These are phyloP conservation scores for Miniopterus natalensis DNA, from an alignment of 2,113 vertebrate species.

Conservation along the genomic window DNA sequence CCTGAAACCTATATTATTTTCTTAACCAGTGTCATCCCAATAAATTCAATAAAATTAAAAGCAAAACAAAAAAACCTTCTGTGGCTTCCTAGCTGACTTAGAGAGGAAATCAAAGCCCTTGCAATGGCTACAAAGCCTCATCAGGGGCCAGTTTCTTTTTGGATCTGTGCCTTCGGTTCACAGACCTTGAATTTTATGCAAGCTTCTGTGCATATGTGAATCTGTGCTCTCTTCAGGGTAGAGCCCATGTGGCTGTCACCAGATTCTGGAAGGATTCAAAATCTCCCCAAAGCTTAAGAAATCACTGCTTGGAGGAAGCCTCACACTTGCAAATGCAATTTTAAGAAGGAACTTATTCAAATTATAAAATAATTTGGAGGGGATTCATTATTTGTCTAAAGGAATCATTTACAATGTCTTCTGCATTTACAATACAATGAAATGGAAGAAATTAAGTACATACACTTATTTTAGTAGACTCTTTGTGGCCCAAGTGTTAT, in stretches of 20 bases:
- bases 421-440: slow-evolving; percentile 19
- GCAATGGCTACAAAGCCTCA: not conserved
- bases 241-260: not conserved
- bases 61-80: not conserved
- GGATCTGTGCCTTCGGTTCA: slow-evolving; percentile 14
- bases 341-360: slow-evolving; percentile 61
- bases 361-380: slow-evolving; percentile 51
- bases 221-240: not conserved
- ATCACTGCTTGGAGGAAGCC: not conserved
- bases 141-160: not conserved
- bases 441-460: slow-evolving; percentile 1
- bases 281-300: slow-evolving; percentile 42
- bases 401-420: slow-evolving; percentile 46
- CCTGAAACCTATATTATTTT: not conserved
- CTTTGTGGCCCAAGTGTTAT: not conserved
- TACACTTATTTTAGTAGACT: slow-evolving; percentile 28
- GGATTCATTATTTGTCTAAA: slow-evolving; percentile 39
- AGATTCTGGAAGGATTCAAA: slow-evolving; percentile 8
- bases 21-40: not conserved
- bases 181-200: not conserved
- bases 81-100: not conserved
- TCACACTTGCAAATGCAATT: slow-evolving; percentile 58
- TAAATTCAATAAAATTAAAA: not conserved
- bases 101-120: slow-evolving; percentile 30
- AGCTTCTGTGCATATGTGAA: not conserved